Percentiles rank a stretch among this genome's conserved stretches.
Conservation (phyloP, 2,888 invertebrate genomes). For the Drosophila melanosoma region DNA sequence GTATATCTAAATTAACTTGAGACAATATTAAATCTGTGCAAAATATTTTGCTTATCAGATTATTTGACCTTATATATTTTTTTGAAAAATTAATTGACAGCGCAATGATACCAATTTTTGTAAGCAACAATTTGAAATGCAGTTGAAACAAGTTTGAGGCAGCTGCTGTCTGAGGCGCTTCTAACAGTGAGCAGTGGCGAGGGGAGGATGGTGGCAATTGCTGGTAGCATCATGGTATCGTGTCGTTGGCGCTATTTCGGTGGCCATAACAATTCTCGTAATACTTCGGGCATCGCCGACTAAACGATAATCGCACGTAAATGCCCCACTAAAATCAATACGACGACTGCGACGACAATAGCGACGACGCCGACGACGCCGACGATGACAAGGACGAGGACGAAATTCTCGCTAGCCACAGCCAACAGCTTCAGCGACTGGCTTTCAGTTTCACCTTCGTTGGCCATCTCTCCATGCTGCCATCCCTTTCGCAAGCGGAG, state of each 20-base stretch:
- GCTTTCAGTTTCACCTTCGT: conserved; percentile 68
- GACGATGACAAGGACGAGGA: conserved; percentile 23
- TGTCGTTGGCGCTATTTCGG: conserved; percentile 75
- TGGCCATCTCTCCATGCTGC: conserved; percentile 50
- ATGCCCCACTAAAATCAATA: conserved; percentile 85
- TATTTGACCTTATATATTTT: conserved; percentile 32
- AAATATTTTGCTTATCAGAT: conserved; percentile 12
- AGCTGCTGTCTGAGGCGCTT: conserved; percentile 17
- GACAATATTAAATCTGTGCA: background rate
- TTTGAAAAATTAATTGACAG: conserved; percentile 31
- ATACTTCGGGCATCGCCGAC: conserved; percentile 83
- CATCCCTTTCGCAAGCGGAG: conserved; percentile 54
- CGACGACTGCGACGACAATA: conserved; percentile 66
- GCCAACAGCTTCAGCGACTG: conserved; percentile 45
- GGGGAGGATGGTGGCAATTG: conserved; percentile 44
- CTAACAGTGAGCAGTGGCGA: background rate
- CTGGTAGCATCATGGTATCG: conserved; percentile 65
- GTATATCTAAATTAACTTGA: too few relatives aligned
- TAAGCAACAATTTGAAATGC: conserved; percentile 47
- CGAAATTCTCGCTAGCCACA: conserved; percentile 33
- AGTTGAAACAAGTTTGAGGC: conserved; percentile 21
- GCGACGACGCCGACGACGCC: background rate
- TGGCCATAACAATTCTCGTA: conserved; percentile 83
- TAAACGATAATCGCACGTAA: conserved; percentile 85
- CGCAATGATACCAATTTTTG: conserved; percentile 20